These are phyloP conservation scores for Paratilapia polleni DNA, from an alignment of 2,113 vertebrate genomes.

Conservation along the genomic window DNA sequence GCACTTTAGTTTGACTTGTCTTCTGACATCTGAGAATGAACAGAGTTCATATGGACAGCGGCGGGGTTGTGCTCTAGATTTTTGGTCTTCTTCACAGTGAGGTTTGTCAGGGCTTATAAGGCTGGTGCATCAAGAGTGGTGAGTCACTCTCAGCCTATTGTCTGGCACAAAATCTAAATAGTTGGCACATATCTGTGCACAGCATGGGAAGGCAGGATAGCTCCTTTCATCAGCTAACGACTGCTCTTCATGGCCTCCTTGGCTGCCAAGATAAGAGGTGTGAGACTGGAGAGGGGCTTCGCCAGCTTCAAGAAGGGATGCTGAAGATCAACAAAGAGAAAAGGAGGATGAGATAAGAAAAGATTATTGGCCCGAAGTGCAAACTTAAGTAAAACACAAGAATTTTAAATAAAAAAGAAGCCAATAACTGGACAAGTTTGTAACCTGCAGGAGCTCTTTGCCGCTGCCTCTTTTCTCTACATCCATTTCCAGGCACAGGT, in stretches of 20 bases:
- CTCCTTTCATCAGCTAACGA: slow-evolving; percentile 81
- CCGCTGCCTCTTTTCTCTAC: slow-evolving; percentile 96
- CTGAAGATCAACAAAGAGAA: slow-evolving; percentile 69
- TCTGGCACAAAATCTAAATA: slow-evolving; percentile 70
- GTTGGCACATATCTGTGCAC: slow-evolving; percentile 73
- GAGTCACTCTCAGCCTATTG: slow-evolving; percentile 71
- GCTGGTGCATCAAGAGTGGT: slow-evolving; percentile 64
- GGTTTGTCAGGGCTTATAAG: slow-evolving; percentile 73
- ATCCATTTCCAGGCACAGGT: slow-evolving; percentile 97
- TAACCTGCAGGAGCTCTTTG: slow-evolving; percentile 96
- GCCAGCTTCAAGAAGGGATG: slow-evolving; percentile 99
- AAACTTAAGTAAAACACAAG: not conserved
- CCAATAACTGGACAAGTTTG: not conserved
- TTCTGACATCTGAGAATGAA: slow-evolving; percentile 62
- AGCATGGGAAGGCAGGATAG: slow-evolving; percentile 63
- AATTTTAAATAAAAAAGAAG: not conserved
- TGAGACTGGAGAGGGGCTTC: slow-evolving; percentile 97
- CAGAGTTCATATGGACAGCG: slow-evolving; percentile 72
- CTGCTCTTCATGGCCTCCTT: slow-evolving; percentile 99
- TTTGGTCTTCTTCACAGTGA: slow-evolving; percentile 80
- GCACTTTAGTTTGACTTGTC: slow-evolving; percentile 76
- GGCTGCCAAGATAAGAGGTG: slow-evolving; percentile 96
- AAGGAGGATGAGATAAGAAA: slow-evolving; percentile 10
- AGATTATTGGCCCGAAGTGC: not conserved
- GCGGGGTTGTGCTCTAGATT: slow-evolving; percentile 65